Percentiles rank a stretch among this genome's conserved stretches.
phyloP scores from a whole-genome alignment of 2,888 invertebrate species.

The Lithosia quadra region DNA sequence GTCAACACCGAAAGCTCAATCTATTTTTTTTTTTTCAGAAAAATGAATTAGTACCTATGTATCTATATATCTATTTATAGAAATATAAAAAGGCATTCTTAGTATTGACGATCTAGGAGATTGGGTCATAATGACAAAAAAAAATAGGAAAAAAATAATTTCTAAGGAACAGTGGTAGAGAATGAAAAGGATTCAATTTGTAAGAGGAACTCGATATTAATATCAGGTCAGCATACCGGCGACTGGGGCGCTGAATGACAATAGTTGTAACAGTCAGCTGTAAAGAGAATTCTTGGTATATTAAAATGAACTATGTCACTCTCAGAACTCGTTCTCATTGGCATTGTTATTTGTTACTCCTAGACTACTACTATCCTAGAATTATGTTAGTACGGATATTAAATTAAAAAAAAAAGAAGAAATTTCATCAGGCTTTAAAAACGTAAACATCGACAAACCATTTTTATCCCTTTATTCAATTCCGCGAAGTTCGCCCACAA shows the following conservation, averaged over 20 bases:
- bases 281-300: not conserved
- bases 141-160: not conserved
- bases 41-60: too few species aligned
- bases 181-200: not conserved
- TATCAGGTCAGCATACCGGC: not conserved
- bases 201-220: not conserved
- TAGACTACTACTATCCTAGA: too few species aligned
- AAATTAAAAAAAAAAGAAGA: too few species aligned
- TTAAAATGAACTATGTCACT: not conserved
- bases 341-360: too few species aligned
- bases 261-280: not conserved
- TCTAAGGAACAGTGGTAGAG: not conserved
- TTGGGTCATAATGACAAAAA: not conserved
- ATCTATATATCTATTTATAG: too few species aligned
- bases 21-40: too few species aligned
- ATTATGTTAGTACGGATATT: too few species aligned
- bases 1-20: too few species aligned
- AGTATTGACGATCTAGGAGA: too few species aligned
- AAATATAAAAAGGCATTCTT: too few species aligned
- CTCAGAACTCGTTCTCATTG: not conserved
- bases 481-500: not conserved
- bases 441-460: not conserved
- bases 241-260: not conserved
- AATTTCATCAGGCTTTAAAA: not conserved
- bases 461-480: slow-evolving; percentile 1